These are phyloP conservation scores for Uropetala carovei DNA, from an alignment of 2,888 invertebrate species.

Conservation along the genomic window DNA sequence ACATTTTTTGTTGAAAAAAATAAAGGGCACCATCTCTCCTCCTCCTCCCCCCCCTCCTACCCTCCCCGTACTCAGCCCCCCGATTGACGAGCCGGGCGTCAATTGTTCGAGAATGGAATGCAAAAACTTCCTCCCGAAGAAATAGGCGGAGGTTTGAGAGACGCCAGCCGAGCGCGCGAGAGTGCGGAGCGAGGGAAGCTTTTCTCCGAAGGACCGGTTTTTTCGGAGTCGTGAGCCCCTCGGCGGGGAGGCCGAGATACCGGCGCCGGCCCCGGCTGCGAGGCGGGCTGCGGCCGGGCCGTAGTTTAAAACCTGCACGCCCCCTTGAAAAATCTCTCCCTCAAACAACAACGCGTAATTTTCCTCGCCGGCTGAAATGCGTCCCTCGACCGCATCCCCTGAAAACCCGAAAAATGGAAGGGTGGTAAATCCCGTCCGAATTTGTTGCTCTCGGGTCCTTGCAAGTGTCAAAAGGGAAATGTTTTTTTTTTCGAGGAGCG, in stretches of 20 bases:
- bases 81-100: neutral
- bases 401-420: too few species aligned
- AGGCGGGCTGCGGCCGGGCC: neutral
- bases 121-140: slow-evolving; percentile 13
- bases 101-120: slow-evolving; percentile 29
- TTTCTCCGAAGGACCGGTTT: neutral
- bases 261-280: slow-evolving; percentile 2
- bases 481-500: too few species aligned
- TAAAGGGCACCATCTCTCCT: too few species aligned
- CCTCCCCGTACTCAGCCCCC: neutral
- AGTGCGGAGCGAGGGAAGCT: neutral
- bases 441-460: too few species aligned
- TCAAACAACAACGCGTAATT: too few species aligned
- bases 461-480: too few species aligned
- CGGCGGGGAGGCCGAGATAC: neutral
- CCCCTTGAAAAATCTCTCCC: neutral
- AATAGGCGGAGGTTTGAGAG: neutral
- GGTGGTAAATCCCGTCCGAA: too few species aligned
- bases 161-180: neutral
- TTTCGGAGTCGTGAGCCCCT: neutral
- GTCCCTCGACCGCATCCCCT: too few species aligned
- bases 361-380: too few species aligned
- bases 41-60: neutral
- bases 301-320: neutral
- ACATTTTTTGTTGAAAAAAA: neutral